Base-by-base conservation (phyloP, 2,888 invertebrate species). In the Hybos culiciformis region DNA sequence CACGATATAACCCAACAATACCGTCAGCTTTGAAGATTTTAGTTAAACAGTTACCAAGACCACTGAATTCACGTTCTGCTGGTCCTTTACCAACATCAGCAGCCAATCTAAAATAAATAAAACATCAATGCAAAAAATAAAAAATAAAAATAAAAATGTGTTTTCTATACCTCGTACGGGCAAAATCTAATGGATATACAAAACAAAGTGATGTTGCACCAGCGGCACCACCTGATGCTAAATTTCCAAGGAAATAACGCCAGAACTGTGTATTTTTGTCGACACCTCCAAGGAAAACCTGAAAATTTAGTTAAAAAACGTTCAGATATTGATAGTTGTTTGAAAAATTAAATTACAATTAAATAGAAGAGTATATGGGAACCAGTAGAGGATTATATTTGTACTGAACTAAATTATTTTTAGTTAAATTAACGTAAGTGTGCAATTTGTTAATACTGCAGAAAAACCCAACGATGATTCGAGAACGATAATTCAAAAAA, bases 121-220 rank as follows among this genome's bases (percentile, higher is more conserved):
- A 6, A 14, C 29, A 11, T 34, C 17, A 17, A 15, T 2, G 5
- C 2, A 11, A 14, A 3, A 12, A 14, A 5, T 41, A 9, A 6
- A 33, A 37, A 24, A 9, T 2, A 37, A 6, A 45, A 33, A 19
- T 26, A 29, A 50, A 17, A 42, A 34, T 9, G 17, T 15, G 17
- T 15, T 9, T 34, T 17, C 8, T 17, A 46, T 46, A 50, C 46
- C 88, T 82, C 51, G 90, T 90, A 72, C 90, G 78, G 54, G 87
- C 88, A 70, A 84, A 88, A 70, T 90, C 90, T 53, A 90, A 78
- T 11, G 90, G 88, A 71, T 90, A 90, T 54, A 90, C 90, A 69
- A 90, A 87, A 69, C 84, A 78, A 24, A 90, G 75, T 17, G 88
- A 88, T 32, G 87, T 84, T 46, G 88, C 90, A 53, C 90, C 90